Base-by-base conservation (phyloP, 2,888 invertebrate species). In the Drosophila mettleri region DNA sequence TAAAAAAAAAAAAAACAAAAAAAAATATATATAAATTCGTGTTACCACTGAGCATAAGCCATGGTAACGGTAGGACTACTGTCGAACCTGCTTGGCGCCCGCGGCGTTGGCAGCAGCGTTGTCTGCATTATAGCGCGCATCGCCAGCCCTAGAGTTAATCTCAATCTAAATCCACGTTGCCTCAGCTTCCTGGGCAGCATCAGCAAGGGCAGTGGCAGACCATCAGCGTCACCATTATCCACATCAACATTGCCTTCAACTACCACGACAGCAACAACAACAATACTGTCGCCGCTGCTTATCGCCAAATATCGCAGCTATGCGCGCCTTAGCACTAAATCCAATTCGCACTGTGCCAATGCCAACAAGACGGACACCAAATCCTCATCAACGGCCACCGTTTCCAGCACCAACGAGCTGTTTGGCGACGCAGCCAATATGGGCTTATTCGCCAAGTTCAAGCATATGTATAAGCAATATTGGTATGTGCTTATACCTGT, bases 401-500 rank as follows among this genome's bases (percentile, higher is more conserved):
- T 68, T 0, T 41, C 68, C 33, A 64, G n/a, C 12, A 16, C 89
- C 3, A 83, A 65, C 18, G 88, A 89, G 10, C 76, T 91, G 8
- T 91, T 92, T 36, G 91, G 91, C 3, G 89, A 90, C 5, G 62
- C 88, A 12, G 91, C 91, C 94, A 96, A 91, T 89, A 93, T 79
- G 69, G 94, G 95, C 1, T 90, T 98, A 3, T 95, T 97, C 89
- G 94, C 96, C 82, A 95, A 94, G 88, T 98, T 99, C 92, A 98
- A 98, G 92, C 93, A 95, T 89, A 97, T 98, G 95, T 97, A 97
- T 90, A 96, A 96, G 91, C 96, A 98, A 90, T 99, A 99, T 93
- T 99, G 99, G 97, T 98, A 99, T 93, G 96, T 99, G 58, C 93
- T 98, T 62, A 93, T 99, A 62, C 99, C 98, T 5, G 99, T 99